These are phyloP conservation scores for Numida meleagris DNA, from an alignment of 2,113 vertebrate genomes.

Conservation along the genomic window DNA sequence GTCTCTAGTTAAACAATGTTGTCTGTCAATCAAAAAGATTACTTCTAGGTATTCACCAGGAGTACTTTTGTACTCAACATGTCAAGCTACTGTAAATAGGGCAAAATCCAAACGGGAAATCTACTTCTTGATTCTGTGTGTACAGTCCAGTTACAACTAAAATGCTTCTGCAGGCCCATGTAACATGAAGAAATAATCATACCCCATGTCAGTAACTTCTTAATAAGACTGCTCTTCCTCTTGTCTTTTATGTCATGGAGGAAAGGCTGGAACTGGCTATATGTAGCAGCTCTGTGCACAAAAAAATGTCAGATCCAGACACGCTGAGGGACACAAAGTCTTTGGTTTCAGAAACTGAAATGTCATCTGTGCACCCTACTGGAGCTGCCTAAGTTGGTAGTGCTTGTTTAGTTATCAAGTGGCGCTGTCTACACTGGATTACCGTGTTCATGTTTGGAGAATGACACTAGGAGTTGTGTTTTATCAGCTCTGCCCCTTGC, in stretches of 20 bases:
- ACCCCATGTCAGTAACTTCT: not conserved
- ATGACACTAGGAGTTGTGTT: fast-evolving
- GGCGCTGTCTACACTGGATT: not conserved
- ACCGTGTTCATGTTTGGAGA: not conserved
- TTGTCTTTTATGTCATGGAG: not conserved
- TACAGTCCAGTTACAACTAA: not conserved
- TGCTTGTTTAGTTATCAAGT: not conserved
- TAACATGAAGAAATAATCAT: not conserved
- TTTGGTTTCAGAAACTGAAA: not conserved
- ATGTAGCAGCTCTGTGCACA: not conserved
- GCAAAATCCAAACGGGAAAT: not conserved
- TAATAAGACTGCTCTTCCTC: not conserved
- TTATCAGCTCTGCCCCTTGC: not conserved
- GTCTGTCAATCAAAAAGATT: not conserved
- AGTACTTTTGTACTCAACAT: not conserved
- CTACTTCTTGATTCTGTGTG: not conserved
- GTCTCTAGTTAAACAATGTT: not conserved
- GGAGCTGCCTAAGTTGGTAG: not conserved
- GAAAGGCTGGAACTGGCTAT: not conserved
- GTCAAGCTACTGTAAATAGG: not conserved
- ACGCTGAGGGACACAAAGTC: not conserved
- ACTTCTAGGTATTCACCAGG: not conserved
- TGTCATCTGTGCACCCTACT: not conserved
- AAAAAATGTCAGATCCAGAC: not conserved
- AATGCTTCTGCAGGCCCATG: not conserved